phyloP scores from a whole-genome alignment of 2,888 invertebrate species.

The Cerceris rybyensis region DNA sequence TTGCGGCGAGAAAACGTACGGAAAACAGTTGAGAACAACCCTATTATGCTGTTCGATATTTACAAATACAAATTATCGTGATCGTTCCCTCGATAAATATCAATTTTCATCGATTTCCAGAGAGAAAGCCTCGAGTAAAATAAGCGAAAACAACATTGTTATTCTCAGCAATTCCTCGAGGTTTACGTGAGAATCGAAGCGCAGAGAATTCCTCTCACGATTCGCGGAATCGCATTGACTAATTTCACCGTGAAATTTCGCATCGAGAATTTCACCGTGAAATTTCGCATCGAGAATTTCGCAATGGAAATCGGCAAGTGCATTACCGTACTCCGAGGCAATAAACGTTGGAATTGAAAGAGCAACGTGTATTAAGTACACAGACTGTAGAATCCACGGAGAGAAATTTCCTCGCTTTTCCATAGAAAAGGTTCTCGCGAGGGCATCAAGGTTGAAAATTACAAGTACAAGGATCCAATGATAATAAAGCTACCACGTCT shows the following conservation, averaged over 20 bases:
- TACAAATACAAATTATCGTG: too few species aligned
- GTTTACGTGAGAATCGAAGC: slow-evolving; percentile 1
- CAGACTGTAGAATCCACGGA: neutral
- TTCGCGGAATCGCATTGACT: neutral
- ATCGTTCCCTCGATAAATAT: too few species aligned
- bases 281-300: neutral
- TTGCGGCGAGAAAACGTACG: too few species aligned
- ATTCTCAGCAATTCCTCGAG: neutral
- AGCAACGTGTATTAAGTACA: neutral
- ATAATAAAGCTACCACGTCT: neutral
- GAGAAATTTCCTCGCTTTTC: too few species aligned
- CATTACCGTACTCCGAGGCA: slow-evolving; percentile 30
- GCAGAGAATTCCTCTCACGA: neutral
- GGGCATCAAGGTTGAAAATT: slow-evolving; percentile 10
- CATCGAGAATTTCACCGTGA: neutral
- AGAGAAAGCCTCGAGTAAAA: too few species aligned
- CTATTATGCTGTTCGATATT: too few species aligned
- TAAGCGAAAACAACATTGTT: too few species aligned
- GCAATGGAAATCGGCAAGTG: slow-evolving; percentile 6
- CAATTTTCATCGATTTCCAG: too few species aligned
- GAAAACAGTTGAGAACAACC: too few species aligned
- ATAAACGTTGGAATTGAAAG: slow-evolving; percentile 28
- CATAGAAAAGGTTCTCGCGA: neutral
- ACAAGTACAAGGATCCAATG: slow-evolving; percentile 8
- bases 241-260: neutral